Conservation (phyloP, 2,113 vertebrate genomes). For the Aegotheles bennettii region DNA sequence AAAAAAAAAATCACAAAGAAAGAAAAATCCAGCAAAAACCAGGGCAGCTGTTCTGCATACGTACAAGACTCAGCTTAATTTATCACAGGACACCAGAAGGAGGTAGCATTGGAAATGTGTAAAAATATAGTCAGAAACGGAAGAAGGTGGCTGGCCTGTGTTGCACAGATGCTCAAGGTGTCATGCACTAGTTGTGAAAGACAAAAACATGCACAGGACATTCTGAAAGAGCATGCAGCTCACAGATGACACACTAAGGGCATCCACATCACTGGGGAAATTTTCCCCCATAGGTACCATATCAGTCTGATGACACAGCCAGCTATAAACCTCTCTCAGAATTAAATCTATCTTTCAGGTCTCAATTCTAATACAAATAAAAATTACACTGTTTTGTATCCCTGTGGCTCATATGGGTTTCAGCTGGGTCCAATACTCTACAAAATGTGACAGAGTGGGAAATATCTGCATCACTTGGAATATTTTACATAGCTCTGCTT, state of each 20-base stretch:
- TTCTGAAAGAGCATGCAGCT: background rate
- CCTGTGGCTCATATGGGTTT: background rate
- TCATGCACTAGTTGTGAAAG: background rate
- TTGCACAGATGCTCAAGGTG: background rate
- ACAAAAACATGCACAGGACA: background rate
- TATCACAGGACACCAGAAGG: background rate
- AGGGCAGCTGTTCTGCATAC: background rate
- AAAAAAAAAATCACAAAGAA: background rate
- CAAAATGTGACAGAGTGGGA: background rate
- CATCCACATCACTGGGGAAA: background rate
- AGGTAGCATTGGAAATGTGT: background rate
- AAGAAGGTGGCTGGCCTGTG: background rate
- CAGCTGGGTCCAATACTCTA: fast-evolving
- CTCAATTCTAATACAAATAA: background rate
- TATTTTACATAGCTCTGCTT: background rate
- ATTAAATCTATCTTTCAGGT: background rate
- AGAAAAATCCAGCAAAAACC: background rate
- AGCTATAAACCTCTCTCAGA: background rate
- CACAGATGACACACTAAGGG: background rate
- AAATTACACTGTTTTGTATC: background rate
- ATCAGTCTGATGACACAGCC: background rate
- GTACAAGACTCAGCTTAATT: background rate
- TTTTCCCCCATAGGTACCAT: background rate
- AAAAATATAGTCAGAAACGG: background rate
- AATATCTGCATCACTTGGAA: background rate